These are phyloP conservation scores for Bubo blakistoni DNA, from an alignment of 2,113 vertebrate genomes.

Conservation along the genomic window DNA sequence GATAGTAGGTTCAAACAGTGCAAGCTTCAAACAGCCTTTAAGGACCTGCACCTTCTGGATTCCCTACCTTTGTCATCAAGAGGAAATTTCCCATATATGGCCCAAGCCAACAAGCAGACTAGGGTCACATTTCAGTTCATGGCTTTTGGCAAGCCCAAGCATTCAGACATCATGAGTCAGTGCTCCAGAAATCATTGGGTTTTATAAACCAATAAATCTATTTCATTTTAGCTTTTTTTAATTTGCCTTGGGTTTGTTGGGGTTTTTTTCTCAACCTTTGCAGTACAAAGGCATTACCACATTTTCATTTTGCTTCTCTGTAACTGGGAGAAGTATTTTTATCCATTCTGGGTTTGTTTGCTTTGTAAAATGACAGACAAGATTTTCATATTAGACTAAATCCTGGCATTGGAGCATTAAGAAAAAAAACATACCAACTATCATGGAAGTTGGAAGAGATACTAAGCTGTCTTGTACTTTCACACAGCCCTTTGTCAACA, in stretches of 20 bases:
- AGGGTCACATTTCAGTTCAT: background rate
- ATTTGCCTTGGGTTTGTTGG: background rate
- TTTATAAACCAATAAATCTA: background rate
- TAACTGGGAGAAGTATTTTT: background rate
- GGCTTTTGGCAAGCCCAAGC: background rate
- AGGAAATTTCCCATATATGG: constrained; percentile 16
- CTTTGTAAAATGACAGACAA: background rate
- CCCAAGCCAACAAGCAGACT: background rate
- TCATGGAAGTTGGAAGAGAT: background rate
- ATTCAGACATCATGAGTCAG: constrained; percentile 37
- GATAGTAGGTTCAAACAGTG: background rate
- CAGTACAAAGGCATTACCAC: background rate
- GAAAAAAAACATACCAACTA: background rate
- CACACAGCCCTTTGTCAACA: background rate
- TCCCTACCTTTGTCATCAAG: background rate
- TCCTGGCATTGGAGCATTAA: background rate
- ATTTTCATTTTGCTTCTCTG: background rate
- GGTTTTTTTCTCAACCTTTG: background rate
- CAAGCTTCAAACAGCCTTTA: background rate
- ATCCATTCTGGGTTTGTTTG: background rate
- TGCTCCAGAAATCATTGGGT: background rate
- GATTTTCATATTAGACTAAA: background rate
- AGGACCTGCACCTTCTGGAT: background rate
- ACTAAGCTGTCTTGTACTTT: background rate
- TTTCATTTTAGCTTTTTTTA: background rate